A percentile compares a stretch with the other conserved stretches of the same genome.
Evolutionary conservation across 2,797 vertebrate genomes (phyloP).

Genomic region (Acropternis orthonyx): DNA sequence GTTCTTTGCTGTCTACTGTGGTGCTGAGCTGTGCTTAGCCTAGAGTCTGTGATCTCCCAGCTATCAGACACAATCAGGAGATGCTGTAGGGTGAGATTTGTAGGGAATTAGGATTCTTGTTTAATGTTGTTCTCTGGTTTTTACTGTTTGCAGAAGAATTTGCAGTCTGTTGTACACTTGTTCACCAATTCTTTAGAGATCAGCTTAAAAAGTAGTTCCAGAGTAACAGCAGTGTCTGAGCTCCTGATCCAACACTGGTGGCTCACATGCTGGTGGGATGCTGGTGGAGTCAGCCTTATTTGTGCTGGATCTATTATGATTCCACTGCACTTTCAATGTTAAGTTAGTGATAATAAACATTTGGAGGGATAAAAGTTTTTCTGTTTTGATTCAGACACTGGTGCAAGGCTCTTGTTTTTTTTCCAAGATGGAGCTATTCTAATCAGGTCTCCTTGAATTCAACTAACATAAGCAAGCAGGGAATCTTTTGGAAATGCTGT

Average conservation of each 20-base stretch:
- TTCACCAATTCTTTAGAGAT: neutral
- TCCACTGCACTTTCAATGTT: neutral
- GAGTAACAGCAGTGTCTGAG: neutral
- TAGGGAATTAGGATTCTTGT: neutral
- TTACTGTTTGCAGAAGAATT: neutral
- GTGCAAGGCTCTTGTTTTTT: neutral
- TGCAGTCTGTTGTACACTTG: rapidly evolving
- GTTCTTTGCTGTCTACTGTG: neutral
- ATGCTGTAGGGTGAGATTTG: neutral
- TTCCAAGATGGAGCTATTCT: neutral
- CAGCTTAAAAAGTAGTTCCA: neutral
- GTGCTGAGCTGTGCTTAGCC: neutral
- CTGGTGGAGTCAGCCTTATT: neutral
- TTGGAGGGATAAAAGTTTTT: neutral
- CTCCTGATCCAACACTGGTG: neutral
- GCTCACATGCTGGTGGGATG: neutral
- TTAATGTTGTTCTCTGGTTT: neutral
- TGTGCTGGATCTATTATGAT: neutral
- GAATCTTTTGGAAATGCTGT: neutral
- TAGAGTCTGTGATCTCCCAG: neutral
- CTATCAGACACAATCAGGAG: neutral
- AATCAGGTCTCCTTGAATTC: neutral
- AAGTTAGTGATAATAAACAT: neutral
- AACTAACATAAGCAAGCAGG: neutral
- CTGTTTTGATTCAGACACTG: neutral